Evolutionary conservation across 2,797 vertebrate genomes (phyloP).

Genomic region (Rachycentron canadum): DNA sequence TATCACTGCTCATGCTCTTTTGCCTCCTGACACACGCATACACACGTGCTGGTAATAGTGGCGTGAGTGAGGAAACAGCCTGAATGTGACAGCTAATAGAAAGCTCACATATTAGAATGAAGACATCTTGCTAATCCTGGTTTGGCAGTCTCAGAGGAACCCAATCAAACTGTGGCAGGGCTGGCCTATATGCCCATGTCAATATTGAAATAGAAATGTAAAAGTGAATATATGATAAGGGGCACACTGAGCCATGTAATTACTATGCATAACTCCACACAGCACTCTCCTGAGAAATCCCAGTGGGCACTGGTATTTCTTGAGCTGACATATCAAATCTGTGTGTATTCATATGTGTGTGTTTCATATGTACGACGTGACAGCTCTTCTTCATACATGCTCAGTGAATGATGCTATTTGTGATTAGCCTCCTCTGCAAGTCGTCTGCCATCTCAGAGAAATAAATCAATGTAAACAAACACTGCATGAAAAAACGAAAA

Average conservation of each 20-base stretch:
- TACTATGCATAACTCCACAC: conserved; percentile 47
- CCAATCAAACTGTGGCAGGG: conserved; percentile 3
- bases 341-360: conserved; percentile 6
- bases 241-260: conserved; percentile 52
- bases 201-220: conserved; percentile 54
- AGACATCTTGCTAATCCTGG: conserved; percentile 39
- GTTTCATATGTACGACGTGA: conserved; percentile 22
- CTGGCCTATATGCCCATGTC: conserved; percentile 24
- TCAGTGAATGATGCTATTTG: conserved; percentile 31
- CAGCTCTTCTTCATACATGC: conserved; percentile 33
- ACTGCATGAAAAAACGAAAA: background rate
- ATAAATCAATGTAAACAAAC: conserved; percentile 37
- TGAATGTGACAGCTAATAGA: conserved; percentile 41
- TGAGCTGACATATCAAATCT: conserved; percentile 33
- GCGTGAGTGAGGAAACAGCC: conserved; percentile 42
- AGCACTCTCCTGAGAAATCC: conserved; percentile 7
- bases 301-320: conserved; percentile 42
- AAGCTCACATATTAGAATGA: conserved; percentile 31
- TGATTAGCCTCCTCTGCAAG: conserved; percentile 33
- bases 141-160: conserved; percentile 33
- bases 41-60: background rate
- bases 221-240: conserved; percentile 39
- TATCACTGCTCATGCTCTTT: background rate
- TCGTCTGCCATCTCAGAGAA: conserved; percentile 16
- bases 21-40: conserved; percentile 13